Evolutionary conservation across 2,113 vertebrate species (phyloP), one percentile per base, ranked within the genome.

Genomic region (Furnarius figulus): DNA sequence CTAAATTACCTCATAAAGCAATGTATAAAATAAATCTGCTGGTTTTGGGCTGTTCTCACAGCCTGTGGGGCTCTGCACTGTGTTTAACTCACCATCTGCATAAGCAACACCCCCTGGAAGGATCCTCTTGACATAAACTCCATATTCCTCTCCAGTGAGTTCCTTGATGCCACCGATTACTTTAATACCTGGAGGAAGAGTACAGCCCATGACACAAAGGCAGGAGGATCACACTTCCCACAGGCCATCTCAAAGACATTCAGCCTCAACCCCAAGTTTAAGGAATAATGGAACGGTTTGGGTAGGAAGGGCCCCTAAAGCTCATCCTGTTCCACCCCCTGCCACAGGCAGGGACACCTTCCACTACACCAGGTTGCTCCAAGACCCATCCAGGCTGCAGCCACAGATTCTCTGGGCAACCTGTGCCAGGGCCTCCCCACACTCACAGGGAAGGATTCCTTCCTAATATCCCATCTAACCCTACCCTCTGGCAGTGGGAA

Each of bases 51-150:
- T 79, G 47, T 6, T 72, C 31, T 42, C 44, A 49, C 44, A 0
- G 4, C 47, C 22, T 33, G 9, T 2, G 5, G 33, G 19, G 7
- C 16, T 20, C 56, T 2, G 13, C 28, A 25, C 31, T 2, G 0
- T 0, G 18, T 17, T 49, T 30, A 65, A 93, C 97, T 95, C 93
- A 99, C 99, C 99, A 0, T 99, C 99, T 23, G 77, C 97, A 2
- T 98, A 97, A 88, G 99, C 99, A 91, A 99, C 97, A 62, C 99
- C 99, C 46, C 99, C 99, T 15, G 99, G 98, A 89, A 99, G 98
- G 96, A 99, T 98, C 92, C 99, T 98, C 95, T 99, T 99, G 81
- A 99, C 99, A 24, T 99, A 99, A 92, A 99, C 98, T 44, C 99
- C 99, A 73, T 98, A 99, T 88, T 99, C 99, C 14, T 99, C 99